These are phyloP conservation scores for Sarcophaga caerulescens DNA, from an alignment of 2,888 invertebrate genomes.

Conservation along the genomic window DNA sequence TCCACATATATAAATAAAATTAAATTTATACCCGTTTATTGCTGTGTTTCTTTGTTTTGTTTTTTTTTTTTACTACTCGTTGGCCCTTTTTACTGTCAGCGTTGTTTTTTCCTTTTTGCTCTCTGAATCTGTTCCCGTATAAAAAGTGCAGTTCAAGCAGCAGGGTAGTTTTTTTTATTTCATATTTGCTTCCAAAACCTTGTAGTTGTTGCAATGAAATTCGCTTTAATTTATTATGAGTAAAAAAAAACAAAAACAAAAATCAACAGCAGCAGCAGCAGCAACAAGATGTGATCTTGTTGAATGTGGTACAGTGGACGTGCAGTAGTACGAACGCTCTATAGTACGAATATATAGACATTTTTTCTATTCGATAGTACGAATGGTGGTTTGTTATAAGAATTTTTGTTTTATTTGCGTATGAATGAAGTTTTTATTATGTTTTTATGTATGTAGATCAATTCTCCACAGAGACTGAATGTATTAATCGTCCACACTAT, in stretches of 20 bases:
- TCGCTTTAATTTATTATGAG: constrained; percentile 66
- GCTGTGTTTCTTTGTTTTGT: neutral
- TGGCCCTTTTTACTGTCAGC: constrained; percentile 33
- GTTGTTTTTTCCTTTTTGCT: neutral
- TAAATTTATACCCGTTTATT: neutral
- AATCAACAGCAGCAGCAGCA: constrained; percentile 11
- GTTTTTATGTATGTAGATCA: too few relatives aligned
- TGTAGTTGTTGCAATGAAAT: constrained; percentile 55
- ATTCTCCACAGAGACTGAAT: too few relatives aligned
- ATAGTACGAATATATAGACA: too few relatives aligned
- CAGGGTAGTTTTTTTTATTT: constrained; percentile 11
- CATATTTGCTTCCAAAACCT: constrained; percentile 29
- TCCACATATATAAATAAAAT: constrained; percentile 13
- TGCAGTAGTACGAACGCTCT: too few relatives aligned
- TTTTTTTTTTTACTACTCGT: neutral
- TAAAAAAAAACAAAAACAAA: constrained; percentile 42
- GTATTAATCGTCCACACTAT: too few relatives aligned
- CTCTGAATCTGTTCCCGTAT: neutral
- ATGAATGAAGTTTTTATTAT: too few relatives aligned
- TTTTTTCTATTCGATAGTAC: too few relatives aligned
- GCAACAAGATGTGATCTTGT: constrained; percentile 62
- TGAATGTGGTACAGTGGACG: constrained; percentile 33
- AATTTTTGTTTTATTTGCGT: too few relatives aligned
- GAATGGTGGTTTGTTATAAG: too few relatives aligned
- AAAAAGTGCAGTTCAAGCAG: constrained; percentile 11